phyloP scores from a whole-genome alignment of 2,888 invertebrate species.

The Ariolimax columbianus region DNA sequence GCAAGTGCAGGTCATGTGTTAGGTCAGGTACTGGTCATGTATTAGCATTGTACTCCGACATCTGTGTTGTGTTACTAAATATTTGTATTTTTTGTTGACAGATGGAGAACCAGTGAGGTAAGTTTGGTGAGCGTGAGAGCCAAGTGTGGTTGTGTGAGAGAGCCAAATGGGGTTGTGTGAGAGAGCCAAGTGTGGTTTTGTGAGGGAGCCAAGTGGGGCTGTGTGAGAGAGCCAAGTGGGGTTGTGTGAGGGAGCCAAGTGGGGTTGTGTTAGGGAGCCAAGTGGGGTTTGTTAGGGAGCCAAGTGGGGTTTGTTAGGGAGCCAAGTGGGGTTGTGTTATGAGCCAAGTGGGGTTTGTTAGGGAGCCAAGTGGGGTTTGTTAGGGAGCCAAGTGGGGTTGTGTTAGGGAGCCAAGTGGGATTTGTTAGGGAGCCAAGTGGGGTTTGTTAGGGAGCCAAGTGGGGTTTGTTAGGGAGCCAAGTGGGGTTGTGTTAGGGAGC shows the following conservation, averaged over 20 bases:
- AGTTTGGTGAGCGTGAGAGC: no score
- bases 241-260: no score
- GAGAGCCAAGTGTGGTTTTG: background rate
- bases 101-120: no score
- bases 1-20: no score
- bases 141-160: no score
- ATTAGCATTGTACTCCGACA: no score
- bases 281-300: background rate
- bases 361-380: background rate
- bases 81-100: no score
- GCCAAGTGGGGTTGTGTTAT: background rate
- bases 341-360: background rate
- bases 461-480: background rate
- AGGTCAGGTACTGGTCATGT: no score
- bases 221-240: background rate
- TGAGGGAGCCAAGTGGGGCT: background rate
- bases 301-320: background rate
- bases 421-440: no score
- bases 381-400: background rate
- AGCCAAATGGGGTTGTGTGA: background rate
- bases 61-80: no score
- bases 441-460: background rate
- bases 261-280: background rate
- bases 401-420: background rate
- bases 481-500: background rate